These are phyloP conservation scores for Eptesicus fuscus DNA, from an alignment of 2,113 vertebrate species.

Conservation along the genomic window DNA sequence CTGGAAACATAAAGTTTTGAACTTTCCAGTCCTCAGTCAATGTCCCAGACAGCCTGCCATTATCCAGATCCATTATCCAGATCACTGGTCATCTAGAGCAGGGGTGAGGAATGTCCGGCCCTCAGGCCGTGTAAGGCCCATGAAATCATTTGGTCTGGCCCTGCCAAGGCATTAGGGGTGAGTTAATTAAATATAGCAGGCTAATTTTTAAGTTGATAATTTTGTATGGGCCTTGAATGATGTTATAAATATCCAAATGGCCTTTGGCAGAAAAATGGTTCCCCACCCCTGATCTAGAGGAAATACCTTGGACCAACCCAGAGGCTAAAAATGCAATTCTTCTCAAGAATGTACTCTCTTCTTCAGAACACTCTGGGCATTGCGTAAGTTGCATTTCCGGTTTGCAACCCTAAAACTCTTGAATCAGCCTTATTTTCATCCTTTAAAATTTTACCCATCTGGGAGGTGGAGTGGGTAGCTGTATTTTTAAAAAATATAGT, in stretches of 20 bases:
- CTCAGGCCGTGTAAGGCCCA: no score
- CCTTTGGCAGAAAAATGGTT: no score
- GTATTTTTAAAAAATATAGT: not conserved
- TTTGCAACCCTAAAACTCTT: not conserved
- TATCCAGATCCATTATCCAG: not conserved
- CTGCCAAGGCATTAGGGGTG: no score
- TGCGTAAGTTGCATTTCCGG: not conserved
- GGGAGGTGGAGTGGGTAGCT: not conserved
- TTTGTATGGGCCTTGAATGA: no score
- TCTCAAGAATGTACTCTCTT: not conserved
- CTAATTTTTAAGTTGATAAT: no score
- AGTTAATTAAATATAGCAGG: no score
- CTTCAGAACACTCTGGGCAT: not conserved
- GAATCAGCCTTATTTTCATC: not conserved
- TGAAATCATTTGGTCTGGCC: no score
- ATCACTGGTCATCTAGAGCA: not conserved
- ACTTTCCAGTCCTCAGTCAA: no score
- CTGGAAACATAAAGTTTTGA: not conserved
- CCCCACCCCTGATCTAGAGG: not conserved
- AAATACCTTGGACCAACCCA: not conserved
- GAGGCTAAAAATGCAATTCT: not conserved
- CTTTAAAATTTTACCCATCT: not conserved
- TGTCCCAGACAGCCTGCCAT: not conserved
- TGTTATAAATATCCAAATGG: no score
- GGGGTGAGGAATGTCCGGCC: no score